These are phyloP conservation scores for Andrena marginata DNA, from an alignment of 2,888 invertebrate species.

Conservation along the genomic window DNA sequence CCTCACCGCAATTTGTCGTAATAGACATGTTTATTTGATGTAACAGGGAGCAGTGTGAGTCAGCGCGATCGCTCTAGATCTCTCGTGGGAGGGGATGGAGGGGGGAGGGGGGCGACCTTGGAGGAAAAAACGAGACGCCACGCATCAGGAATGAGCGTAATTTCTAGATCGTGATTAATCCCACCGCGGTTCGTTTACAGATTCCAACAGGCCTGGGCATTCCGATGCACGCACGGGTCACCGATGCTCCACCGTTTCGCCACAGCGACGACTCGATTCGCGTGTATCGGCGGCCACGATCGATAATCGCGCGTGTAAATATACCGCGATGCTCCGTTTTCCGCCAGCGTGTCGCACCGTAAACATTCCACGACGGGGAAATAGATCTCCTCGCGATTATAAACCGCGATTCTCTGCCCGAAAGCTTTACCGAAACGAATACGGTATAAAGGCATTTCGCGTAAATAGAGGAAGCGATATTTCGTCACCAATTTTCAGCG, in stretches of 20 bases:
- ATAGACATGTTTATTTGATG: constrained; percentile 57
- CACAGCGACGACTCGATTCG: neutral
- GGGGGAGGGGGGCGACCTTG: constrained; percentile 56
- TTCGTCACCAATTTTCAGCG: no score
- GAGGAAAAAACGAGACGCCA: constrained; percentile 42
- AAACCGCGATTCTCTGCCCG: neutral
- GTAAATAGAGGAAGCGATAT: no score
- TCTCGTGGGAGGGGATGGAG: no score
- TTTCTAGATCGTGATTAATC: constrained; percentile 33
- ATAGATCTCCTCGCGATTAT: neutral
- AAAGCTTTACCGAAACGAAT: neutral
- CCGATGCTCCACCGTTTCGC: neutral
- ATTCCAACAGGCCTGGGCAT: constrained; percentile 7
- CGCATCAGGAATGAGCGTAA: constrained; percentile 10
- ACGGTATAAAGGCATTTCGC: neutral
- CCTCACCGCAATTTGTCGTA: constrained; percentile 62
- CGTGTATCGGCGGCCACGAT: constrained; percentile 7
- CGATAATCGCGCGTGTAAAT: constrained; percentile 31
- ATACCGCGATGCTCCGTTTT: neutral
- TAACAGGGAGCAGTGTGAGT: constrained; percentile 55
- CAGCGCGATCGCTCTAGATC: constrained; percentile 63
- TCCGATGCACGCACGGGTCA: neutral
- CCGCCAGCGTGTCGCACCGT: neutral
- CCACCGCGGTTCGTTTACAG: constrained; percentile 15
- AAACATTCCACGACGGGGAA: neutral